These are phyloP conservation scores for Orthosia cruda DNA, from an alignment of 2,888 invertebrate species.

Conservation along the genomic window DNA sequence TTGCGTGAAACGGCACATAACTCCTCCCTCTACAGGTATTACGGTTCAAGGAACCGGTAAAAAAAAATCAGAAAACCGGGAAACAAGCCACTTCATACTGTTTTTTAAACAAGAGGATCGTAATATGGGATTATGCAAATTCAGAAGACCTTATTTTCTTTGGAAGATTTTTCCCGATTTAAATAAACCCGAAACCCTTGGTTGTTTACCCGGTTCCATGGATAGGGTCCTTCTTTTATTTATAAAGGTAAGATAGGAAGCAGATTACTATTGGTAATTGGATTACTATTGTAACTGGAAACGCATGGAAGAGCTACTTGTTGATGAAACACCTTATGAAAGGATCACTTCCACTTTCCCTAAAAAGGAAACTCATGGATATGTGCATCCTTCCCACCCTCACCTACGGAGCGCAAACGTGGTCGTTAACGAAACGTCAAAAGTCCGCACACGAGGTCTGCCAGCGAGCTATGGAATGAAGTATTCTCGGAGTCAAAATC, in stretches of 20 bases:
- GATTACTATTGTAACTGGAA: too few relatives aligned
- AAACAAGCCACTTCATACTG: slow-evolving; percentile 50
- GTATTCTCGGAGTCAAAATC: too few relatives aligned
- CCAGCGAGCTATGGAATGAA: too few relatives aligned
- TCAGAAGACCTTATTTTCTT: slow-evolving; percentile 69
- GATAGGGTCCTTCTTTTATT: slow-evolving; percentile 69
- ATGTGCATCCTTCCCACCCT: too few relatives aligned
- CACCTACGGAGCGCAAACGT: too few relatives aligned
- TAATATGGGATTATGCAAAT: slow-evolving; percentile 76
- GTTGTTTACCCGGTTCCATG: slow-evolving; percentile 70
- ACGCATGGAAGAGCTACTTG: too few relatives aligned
- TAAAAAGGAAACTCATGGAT: too few relatives aligned
- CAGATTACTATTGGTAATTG: slow-evolving; percentile 73
- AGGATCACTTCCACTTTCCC: too few relatives aligned
- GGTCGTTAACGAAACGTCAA: too few relatives aligned
- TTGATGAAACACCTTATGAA: too few relatives aligned
- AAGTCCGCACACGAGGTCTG: too few relatives aligned
- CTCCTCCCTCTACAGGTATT: slow-evolving; percentile 22
- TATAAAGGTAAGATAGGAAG: slow-evolving; percentile 59
- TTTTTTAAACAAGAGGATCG: slow-evolving; percentile 57
- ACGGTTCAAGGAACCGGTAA: slow-evolving; percentile 14
- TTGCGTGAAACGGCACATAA: slow-evolving; percentile 32
- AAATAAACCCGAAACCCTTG: slow-evolving; percentile 64
- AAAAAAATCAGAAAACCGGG: slow-evolving; percentile 32
- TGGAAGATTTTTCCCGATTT: slow-evolving; percentile 70